phyloP scores from a whole-genome alignment of 2,113 vertebrate species.

The Menidia beryllina region DNA sequence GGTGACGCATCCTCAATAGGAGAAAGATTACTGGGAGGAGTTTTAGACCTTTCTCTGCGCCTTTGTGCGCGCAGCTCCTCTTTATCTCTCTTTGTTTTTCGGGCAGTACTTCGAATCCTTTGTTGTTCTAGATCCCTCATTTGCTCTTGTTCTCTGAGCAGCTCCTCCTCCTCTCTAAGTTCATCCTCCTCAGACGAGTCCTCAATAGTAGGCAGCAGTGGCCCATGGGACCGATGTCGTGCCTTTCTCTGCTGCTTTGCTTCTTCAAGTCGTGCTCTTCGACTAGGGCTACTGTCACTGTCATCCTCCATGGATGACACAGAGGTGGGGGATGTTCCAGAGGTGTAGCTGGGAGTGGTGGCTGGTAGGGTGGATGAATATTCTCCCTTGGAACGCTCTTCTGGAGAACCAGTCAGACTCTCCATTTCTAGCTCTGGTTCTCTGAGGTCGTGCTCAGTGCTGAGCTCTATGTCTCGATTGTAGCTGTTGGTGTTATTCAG shows the following conservation, averaged over 20 bases:
- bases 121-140: constrained; percentile 99
- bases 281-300: constrained; percentile 97
- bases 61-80: constrained; percentile 96
- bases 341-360: constrained; percentile 96
- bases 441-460: constrained; percentile 86
- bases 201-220: constrained; percentile 96
- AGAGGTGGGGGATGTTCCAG: constrained; percentile 96
- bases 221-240: constrained; percentile 94
- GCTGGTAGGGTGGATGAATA: constrained; percentile 96
- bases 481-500: constrained; percentile 94
- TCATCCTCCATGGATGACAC: constrained; percentile 98
- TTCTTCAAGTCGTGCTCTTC: constrained; percentile 93
- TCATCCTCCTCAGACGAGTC: constrained; percentile 98
- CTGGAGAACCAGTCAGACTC: constrained; percentile 95
- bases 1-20: constrained; percentile 98
- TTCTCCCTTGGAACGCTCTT: constrained; percentile 94
- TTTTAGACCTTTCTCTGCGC: constrained; percentile 96
- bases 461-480: constrained; percentile 88
- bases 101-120: constrained; percentile 94
- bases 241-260: constrained; percentile 98
- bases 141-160: constrained; percentile 96
- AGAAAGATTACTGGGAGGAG: constrained; percentile 96
- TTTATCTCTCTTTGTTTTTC: constrained; percentile 97
- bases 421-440: constrained; percentile 99
- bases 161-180: constrained; percentile 96